These are phyloP conservation scores for Lepeophtheirus nordmannii DNA, from an alignment of 2,888 invertebrate genomes.

Conservation along the genomic window DNA sequence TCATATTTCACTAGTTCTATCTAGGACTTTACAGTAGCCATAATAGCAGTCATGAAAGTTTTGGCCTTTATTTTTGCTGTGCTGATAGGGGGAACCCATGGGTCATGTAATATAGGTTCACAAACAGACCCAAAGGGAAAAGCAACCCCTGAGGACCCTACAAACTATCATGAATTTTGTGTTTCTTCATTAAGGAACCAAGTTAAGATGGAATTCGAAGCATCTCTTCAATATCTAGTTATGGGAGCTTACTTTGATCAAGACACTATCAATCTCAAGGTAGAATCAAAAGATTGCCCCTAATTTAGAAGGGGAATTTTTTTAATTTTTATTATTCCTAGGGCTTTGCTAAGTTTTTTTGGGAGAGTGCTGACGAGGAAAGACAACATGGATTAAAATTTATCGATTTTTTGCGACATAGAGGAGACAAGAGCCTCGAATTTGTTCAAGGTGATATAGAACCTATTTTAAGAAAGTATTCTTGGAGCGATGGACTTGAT, in stretches of 20 bases:
- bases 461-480: slow-evolving; percentile 17
- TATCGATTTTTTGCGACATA: slow-evolving; percentile 12
- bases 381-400: slow-evolving; percentile 18
- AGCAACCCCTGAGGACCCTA: background rate
- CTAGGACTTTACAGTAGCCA: no score
- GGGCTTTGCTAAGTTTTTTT: slow-evolving; percentile 18
- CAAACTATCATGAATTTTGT: slow-evolving; percentile 13
- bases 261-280: slow-evolving; percentile 12
- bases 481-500: slow-evolving; percentile 18
- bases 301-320: background rate
- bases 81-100: background rate
- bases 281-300: background rate
- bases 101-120: slow-evolving; percentile 12
- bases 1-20: no score
- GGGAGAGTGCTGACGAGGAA: slow-evolving; percentile 21
- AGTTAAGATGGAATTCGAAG: slow-evolving; percentile 21
- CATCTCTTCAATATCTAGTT: slow-evolving; percentile 18
- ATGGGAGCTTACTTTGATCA: slow-evolving; percentile 23
- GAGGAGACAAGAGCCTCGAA: slow-evolving; percentile 15
- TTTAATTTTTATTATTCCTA: background rate
- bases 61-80: background rate
- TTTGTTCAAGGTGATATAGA: background rate
- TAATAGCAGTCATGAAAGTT: no score
- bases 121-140: slow-evolving; percentile 9
- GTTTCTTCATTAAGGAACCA: background rate